Base-by-base conservation (phyloP, 2,113 vertebrate species). In the Hippopotamus amphibius region DNA sequence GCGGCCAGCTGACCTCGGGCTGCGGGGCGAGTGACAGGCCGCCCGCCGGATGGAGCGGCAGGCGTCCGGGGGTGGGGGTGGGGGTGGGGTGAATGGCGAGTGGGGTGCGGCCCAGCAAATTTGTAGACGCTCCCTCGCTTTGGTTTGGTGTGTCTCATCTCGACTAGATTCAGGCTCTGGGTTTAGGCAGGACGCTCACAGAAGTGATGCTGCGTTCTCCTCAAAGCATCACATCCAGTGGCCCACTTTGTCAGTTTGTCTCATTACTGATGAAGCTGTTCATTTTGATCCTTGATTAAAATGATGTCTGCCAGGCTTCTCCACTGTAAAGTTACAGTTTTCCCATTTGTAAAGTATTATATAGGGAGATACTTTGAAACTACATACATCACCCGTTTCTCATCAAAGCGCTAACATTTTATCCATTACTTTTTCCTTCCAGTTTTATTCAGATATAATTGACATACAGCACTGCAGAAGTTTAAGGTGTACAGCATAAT, bases 191-290 rank as follows among this genome's bases (percentile, higher is more conserved):
- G 4, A 16, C 41, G 12, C 0, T 22, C 26, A 0, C 55, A 12
- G 21, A 17, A 17, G 48, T 6, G 48, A 21, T 16, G 57, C 63
- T 43, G 13, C 2, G 43, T 11, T 55, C 61, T 43, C 37, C 82
- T 9, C 4, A 41, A 11, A 4, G 88, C 26, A 5, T 28, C 53
- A 0, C 0, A 3, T 46, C 1, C 1, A 30, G 33, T 14, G 61
- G 12, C 43, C 3, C 53, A 7, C 7, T 28, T 30, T 41, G 53
- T 43, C 61, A 19, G 0, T 57, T 77, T 30, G 48, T 50, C 41
- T 66, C 90, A 2, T 43, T 65, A 17, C 74, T 30, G 14, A 68
- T 13, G 50, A 22, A 37, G 37, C 2, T 15, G 48, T 21, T 37
- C 90, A 41, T 66, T 30, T 80, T 41, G 37, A 24, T 80, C 48